Base-by-base conservation (phyloP, 2,888 invertebrate genomes). In the Steinernema hermaphroditum region DNA sequence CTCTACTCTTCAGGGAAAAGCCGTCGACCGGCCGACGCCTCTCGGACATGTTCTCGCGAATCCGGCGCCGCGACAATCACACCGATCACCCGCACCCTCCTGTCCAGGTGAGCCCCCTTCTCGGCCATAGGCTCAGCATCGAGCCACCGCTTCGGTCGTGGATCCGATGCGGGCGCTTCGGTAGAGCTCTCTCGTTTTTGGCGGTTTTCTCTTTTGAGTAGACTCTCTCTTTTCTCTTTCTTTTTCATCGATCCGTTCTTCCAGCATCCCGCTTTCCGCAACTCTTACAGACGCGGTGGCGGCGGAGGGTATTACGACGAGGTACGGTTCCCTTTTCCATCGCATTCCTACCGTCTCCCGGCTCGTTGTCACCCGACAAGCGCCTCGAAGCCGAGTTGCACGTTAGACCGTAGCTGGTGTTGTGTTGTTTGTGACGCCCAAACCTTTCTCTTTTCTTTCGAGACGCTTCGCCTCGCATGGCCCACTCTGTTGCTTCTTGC, bases 11-110 rank as follows among this genome's bases (percentile, higher is more conserved):
- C 79, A 22, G 73, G 69, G 16, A 76, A 70, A 73, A 75, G 68
- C 72, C 76, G 71, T 72, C 78, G 72, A 75, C 77, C 75, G 80
- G 71, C 12, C 79, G 83, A 2, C 79, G 83, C n/a, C 73, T 84
- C 16, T 84, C 84, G 2, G 84, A 79, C 70, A 82, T 85, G 83
- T 82, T 83, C 74, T 75, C 78, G n/a, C 78, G 82, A 34, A 80
- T 85, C 54, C 77, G 82, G n/a, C 75, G 77, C 44, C 70, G 77
- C 29, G 43, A 77, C 44, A 75, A 77, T 27, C 75, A 74, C 24
- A 70, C 76, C 4, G 72, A 74, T 9, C 78, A 78, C 37, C 76
- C 77, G 29, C 76, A 77, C 49, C 75, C 80, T 41, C 79, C 78
- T 29, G 75, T 68, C 4, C 74, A 74, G 37, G 74, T 74, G n/a